Percentiles rank a stretch among this genome's conserved stretches.
phyloP scores from a whole-genome alignment of 2,888 invertebrate genomes.

The Hirtodrosophila histrioides region DNA sequence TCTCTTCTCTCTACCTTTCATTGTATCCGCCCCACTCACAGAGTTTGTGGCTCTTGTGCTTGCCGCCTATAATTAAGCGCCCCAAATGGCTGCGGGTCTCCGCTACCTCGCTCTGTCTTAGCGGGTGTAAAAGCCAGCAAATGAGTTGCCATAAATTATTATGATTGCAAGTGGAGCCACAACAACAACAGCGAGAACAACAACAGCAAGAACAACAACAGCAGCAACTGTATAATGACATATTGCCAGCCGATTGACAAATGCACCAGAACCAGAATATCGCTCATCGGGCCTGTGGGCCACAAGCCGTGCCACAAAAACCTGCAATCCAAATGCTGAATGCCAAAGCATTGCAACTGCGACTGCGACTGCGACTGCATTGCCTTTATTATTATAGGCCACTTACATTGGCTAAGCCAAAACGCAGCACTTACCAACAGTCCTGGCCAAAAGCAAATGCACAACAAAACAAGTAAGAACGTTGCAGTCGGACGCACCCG shows the following conservation, averaged over 20 bases:
- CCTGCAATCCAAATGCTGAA: constrained; percentile 24
- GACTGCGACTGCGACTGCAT: constrained; percentile 8
- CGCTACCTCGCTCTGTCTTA: background rate
- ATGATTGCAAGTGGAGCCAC: constrained; percentile 74
- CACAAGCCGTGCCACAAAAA: constrained; percentile 4
- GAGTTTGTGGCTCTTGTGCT: background rate
- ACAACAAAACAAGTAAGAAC: background rate
- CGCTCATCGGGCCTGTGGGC: constrained; percentile 10
- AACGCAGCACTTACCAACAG: constrained; percentile 3
- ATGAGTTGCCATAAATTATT: constrained; percentile 82
- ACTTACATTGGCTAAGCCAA: constrained; percentile 14
- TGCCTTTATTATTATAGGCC: constrained; percentile 27
- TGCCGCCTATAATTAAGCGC: constrained; percentile 57
- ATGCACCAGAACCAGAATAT: constrained; percentile 58
- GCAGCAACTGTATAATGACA: constrained; percentile 82
- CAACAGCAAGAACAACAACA: constrained; percentile 39
- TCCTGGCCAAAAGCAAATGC: constrained; percentile 11
- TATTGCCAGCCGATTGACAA: constrained; percentile 75
- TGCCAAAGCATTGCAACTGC: constrained; percentile 14
- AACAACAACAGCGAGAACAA: constrained; percentile 17
- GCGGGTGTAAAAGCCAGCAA: constrained; percentile 66
- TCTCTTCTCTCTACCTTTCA: too few relatives aligned
- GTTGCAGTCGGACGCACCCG: too few relatives aligned
- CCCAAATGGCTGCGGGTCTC: constrained; percentile 37
- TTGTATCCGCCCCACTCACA: constrained; percentile 2